These are phyloP conservation scores for Mallotus villosus DNA, from an alignment of 2,797 vertebrate genomes.

Conservation along the genomic window DNA sequence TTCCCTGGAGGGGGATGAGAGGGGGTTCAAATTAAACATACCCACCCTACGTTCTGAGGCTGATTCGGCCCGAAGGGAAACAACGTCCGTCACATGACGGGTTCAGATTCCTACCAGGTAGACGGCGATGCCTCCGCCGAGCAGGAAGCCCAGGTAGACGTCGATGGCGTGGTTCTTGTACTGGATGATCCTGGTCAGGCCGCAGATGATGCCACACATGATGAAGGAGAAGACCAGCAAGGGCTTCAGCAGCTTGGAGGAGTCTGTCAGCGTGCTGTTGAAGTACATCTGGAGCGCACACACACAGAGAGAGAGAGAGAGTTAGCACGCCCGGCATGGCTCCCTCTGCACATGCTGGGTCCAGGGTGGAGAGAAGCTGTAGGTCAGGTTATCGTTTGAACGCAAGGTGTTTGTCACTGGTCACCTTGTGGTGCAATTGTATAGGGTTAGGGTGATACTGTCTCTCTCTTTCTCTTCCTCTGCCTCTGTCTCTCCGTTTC, in stretches of 20 bases:
- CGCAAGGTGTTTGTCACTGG: too few species aligned
- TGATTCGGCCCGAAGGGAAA: too few species aligned
- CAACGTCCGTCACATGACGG: too few species aligned
- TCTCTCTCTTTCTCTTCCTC: too few species aligned
- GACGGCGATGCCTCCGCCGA: constrained; percentile 92
- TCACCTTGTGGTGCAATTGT: too few species aligned
- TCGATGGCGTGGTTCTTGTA: constrained; percentile 97
- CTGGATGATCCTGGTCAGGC: constrained; percentile 94
- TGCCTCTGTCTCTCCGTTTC: too few species aligned
- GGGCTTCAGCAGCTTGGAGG: constrained; percentile 95
- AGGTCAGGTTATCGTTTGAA: background rate
- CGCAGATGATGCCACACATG: constrained; percentile 96
- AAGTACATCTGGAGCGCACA: background rate
- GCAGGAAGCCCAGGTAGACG: constrained; percentile 94
- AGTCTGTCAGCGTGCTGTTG: constrained; percentile 88
- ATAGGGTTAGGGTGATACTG: too few species aligned
- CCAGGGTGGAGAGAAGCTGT: background rate
- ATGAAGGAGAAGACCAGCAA: constrained; percentile 95
- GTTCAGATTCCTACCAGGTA: constrained; percentile 82
- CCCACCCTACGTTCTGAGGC: too few species aligned
- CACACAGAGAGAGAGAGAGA: background rate
- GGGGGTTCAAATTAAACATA: background rate
- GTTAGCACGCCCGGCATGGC: too few species aligned
- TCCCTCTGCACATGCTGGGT: too few species aligned
- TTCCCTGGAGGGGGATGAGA: constrained; percentile 76